phyloP scores from a whole-genome alignment of 2,113 vertebrate species.

The Apeltes quadracus region DNA sequence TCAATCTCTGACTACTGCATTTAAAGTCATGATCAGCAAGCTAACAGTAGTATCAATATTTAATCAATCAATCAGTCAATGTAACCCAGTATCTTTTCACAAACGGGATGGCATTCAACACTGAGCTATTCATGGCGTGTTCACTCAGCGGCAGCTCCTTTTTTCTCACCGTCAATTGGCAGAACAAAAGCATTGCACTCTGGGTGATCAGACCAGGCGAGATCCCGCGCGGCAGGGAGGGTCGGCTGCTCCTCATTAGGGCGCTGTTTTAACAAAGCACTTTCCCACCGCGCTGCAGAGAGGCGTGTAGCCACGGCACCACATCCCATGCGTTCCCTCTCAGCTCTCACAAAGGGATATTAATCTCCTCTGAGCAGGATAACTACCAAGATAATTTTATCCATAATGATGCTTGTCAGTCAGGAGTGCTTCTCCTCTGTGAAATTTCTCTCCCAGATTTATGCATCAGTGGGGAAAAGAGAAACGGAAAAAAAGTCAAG shows the following conservation, averaged over 20 bases:
- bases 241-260: constrained; percentile 65
- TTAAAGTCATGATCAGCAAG: not conserved
- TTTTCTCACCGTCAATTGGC: constrained; percentile 30
- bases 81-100: constrained; percentile 30
- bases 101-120: constrained; percentile 35
- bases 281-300: constrained; percentile 51
- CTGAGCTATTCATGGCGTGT: constrained; percentile 39
- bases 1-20: not conserved
- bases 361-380: constrained; percentile 80
- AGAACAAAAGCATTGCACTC: constrained; percentile 60
- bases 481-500: constrained; percentile 15
- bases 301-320: constrained; percentile 35
- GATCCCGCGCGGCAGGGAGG: constrained; percentile 48
- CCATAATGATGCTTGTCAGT: constrained; percentile 83
- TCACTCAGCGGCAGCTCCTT: constrained; percentile 16
- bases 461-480: constrained; percentile 60
- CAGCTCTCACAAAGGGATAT: constrained; percentile 76
- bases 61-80: constrained; percentile 26
- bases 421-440: constrained; percentile 70
- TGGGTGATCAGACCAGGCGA: constrained; percentile 43
- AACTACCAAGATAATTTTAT: constrained; percentile 84
- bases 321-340: constrained; percentile 47
- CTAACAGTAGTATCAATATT: not conserved
- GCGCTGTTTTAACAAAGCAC: constrained; percentile 72
- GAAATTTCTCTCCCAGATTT: constrained; percentile 66